Base-by-base conservation (phyloP, 2,888 invertebrate genomes). In the Leptura quadrifasciata region DNA sequence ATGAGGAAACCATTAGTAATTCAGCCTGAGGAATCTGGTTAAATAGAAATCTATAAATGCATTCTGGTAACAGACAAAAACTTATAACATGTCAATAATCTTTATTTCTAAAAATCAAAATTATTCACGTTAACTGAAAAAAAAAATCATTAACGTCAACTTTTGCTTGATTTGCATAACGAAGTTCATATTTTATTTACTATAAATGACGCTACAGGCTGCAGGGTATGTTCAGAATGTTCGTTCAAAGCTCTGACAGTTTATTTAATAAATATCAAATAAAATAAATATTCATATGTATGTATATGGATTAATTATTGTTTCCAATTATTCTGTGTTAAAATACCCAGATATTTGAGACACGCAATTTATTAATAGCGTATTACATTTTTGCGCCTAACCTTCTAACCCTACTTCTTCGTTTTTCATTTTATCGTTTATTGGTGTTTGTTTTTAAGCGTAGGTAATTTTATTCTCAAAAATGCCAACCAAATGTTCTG, bases 401-500 rank as follows among this genome's bases (percentile, higher is more conserved):
- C 63, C 63, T 20, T 39, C 9, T 63, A 63, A 63, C 63, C 63
- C 15, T 39, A 63, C 63, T 63, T 61, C 18, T 47, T 10, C 39
- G 39, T 35, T 15, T 1, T 18, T 35, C 10, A 35, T 57, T 57
- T 18, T 10, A 63, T 35, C 63, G 39, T 63, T 63, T 39, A 20
- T 63, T 39, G 63, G 9, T 63, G 63, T 39, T 18, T 39, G 21
- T 63, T 63, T 39, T 63, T 18, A 47, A 63, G 18, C 63, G 18
- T 39, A 63, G 18, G 21, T 8, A 21, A 39, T 12, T 63, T 18
- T 17, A 18, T 17, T 3, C 10, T 12, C 9, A 39, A 63, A 68
- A 57, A 69, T 69, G 69, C 58, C 69, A 39, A 58, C 58, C 6
- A 69, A 69, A 58, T 69, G 69, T 39, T 69, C 35, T 35, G 47